Evolutionary conservation across 2,888 invertebrate genomes (phyloP), one percentile per base, ranked within the genome.

Genomic region (Acleris laterana): DNA sequence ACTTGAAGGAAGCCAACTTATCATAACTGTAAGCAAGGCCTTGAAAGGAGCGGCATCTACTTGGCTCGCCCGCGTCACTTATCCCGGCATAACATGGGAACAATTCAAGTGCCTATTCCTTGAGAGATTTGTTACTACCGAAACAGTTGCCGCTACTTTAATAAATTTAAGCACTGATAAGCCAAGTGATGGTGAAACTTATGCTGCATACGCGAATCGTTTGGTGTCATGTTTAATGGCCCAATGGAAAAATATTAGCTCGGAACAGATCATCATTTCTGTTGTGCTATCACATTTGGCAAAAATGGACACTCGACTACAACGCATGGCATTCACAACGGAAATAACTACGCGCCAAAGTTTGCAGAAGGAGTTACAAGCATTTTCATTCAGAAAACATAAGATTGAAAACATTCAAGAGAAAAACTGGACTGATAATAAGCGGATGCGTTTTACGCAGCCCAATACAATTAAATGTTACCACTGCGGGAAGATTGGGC

Each of bases 21-120:
- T 72, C 25, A 62, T 70, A 3, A 50, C 48, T 5, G 46, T 72
- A 44, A 70, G 70, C 53, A 65, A 63, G 53, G 60, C 68, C 22
- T 57, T 70, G 5, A 67, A 65, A 32, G 69, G 69, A 17, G 42
- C 65, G 5, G 69, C 70, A 1, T 55, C 70, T 3, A 22, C 69
- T 46, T 71, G 71, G 70, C 50, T 71, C 9, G 62, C 68, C 3
- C 69, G 68, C 44, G 32, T 52, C 51, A 60, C 44, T 56, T 66
- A 56, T 63, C 53, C 70, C 11, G 69, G 62, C 5, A 69, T 70
- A 1, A 70, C 63, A 3, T 68, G 69, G 68, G 49, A 61, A 5
- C 51, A 71, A 49, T 51, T 69, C 20, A 69, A 68, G 42, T 50
- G 63, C 19, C 46, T 69, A 16, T 68, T 71, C 28, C 19, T 68